A percentile compares a stretch with the other conserved stretches of the same genome.
Evolutionary conservation across 2,797 vertebrate species (phyloP).

Genomic region (Cryptoblepharus egeriae): DNA sequence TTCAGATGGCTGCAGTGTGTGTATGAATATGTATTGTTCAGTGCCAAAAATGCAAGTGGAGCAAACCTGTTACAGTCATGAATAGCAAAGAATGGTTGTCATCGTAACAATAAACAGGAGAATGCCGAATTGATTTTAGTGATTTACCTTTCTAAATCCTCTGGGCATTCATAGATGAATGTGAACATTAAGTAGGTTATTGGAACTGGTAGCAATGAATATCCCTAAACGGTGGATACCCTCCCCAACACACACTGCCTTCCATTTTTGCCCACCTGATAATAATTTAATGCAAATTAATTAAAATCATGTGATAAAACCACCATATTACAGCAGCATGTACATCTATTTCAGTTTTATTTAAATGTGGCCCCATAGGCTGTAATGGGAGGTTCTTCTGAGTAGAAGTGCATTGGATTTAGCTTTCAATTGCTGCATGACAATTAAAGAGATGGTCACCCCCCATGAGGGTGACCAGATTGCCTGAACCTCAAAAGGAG

Average conservation of each 20-base stretch:
- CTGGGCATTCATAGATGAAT: constrained; percentile 32
- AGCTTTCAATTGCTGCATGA: too few relatives aligned
- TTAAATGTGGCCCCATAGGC: too few relatives aligned
- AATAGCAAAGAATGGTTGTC: constrained; percentile 58
- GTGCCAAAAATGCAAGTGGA: constrained; percentile 30
- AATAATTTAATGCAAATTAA: constrained; percentile 9
- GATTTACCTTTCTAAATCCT: constrained; percentile 48
- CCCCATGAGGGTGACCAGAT: too few relatives aligned
- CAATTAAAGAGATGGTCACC: too few relatives aligned
- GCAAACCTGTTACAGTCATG: constrained; percentile 29
- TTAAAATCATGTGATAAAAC: background rate
- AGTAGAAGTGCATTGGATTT: too few relatives aligned
- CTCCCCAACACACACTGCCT: background rate
- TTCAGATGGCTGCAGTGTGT: constrained; percentile 23
- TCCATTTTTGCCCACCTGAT: constrained; percentile 6
- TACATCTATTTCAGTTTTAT: background rate
- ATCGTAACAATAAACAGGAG: constrained; percentile 62
- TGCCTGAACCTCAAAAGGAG: too few relatives aligned
- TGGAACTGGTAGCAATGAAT: background rate
- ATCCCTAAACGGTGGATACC: constrained; percentile 16
- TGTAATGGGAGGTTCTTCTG: too few relatives aligned
- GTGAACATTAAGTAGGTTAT: constrained; percentile 35
- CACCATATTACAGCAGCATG: too few relatives aligned
- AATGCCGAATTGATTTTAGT: constrained; percentile 46
- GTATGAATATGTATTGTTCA: background rate